A percentile compares a stretch with the other conserved stretches of the same genome.
These are phyloP conservation scores for Rhodeus uyekii DNA, from an alignment of 2,797 vertebrate species.

Conservation along the genomic window DNA sequence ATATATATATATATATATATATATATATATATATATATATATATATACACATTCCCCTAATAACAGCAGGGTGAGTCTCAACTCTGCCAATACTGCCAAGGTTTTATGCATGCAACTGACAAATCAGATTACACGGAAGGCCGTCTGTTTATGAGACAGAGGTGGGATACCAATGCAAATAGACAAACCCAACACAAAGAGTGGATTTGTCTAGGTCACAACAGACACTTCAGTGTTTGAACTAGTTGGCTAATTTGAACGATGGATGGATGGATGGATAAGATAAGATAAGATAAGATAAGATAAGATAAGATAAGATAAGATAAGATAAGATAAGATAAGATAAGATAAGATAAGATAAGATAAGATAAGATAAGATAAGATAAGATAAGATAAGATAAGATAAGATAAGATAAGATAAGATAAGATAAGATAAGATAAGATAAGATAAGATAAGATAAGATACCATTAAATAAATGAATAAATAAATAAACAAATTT, in stretches of 20 bases:
- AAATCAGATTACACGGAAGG: constrained; percentile 59
- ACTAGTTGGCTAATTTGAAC: background rate
- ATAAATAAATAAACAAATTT: too few relatives aligned
- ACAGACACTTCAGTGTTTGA: background rate
- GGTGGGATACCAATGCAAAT: constrained; percentile 57
- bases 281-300: too few relatives aligned
- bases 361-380: too few relatives aligned
- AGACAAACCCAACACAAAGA: constrained; percentile 59
- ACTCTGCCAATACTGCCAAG: constrained; percentile 57
- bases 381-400: too few relatives aligned
- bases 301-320: too few relatives aligned
- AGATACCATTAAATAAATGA: too few relatives aligned
- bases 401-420: too few relatives aligned
- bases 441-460: too few relatives aligned
- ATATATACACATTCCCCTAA: constrained; percentile 43
- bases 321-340: too few relatives aligned
- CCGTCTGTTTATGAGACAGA: constrained; percentile 63
- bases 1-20: background rate
- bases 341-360: too few relatives aligned
- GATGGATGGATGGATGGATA: too few relatives aligned
- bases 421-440: too few relatives aligned
- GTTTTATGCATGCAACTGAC: constrained; percentile 66
- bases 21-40: background rate
- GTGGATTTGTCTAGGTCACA: background rate
- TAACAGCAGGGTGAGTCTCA: constrained; percentile 70